A percentile compares a stretch with the other conserved stretches of the same genome.
Conservation (phyloP, 2,888 invertebrate genomes). For the Axea sp. region DNA sequence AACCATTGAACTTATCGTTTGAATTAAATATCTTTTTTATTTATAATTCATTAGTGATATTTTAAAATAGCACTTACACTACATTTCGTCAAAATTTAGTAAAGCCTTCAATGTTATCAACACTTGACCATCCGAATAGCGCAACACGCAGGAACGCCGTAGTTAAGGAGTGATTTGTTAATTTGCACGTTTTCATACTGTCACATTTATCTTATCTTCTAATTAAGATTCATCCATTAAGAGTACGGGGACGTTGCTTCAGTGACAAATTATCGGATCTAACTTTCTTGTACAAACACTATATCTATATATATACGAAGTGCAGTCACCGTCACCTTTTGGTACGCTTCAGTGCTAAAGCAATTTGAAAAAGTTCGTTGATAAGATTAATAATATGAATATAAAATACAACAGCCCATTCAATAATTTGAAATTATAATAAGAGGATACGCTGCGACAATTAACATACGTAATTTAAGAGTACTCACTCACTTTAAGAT, state of each 20-base stretch:
- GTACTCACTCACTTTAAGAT: too few relatives aligned
- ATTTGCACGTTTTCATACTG: constrained; percentile 33
- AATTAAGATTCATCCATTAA: constrained; percentile 53
- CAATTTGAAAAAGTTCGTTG: constrained; percentile 9
- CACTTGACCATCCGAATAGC: constrained; percentile 31
- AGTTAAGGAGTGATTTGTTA: constrained; percentile 41
- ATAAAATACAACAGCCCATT: background rate
- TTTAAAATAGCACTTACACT: too few relatives aligned
- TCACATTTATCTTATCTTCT: constrained; percentile 51
- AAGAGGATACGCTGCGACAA: too few relatives aligned
- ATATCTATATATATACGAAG: constrained; percentile 54
- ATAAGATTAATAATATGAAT: constrained; percentile 29
- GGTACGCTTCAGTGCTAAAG: constrained; percentile 43
- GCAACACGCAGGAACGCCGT: constrained; percentile 1
- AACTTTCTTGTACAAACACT: constrained; percentile 53
- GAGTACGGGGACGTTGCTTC: constrained; percentile 21
- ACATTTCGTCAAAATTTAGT: too few relatives aligned
- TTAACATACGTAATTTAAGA: too few relatives aligned
- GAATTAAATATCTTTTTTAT: too few relatives aligned
- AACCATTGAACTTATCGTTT: too few relatives aligned
- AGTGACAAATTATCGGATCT: constrained; percentile 53
- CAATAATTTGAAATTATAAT: constrained; percentile 8
- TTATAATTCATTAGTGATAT: too few relatives aligned
- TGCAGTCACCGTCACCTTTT: constrained; percentile 55
- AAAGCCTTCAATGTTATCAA: constrained; percentile 24